Evolutionary conservation across 2,797 vertebrate species (phyloP).

Genomic region (Epinephelus awoara): DNA sequence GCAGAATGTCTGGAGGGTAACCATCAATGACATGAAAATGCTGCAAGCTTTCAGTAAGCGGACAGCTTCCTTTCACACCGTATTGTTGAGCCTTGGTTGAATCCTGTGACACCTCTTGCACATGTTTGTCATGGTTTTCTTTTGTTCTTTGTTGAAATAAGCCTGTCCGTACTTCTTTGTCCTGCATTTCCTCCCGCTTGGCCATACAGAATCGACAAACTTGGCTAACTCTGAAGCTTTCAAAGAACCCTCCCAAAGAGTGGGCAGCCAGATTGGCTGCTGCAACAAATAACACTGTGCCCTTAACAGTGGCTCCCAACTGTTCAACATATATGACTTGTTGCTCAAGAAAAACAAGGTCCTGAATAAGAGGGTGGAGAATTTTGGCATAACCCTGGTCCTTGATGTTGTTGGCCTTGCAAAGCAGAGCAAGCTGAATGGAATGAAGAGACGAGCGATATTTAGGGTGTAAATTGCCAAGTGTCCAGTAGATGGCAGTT

Average conservation of each 20-base stretch:
- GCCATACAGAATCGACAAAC: constrained; percentile 25
- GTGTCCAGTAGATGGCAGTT: constrained; percentile 16
- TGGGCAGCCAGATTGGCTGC: constrained; percentile 22
- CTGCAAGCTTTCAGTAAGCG: background rate
- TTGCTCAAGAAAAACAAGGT: background rate
- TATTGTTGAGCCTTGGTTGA: background rate
- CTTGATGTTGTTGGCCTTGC: constrained; percentile 10
- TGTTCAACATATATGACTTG: background rate
- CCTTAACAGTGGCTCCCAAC: background rate
- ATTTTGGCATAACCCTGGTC: constrained; percentile 25
- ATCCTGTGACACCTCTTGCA: constrained; percentile 1
- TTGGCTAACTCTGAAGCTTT: constrained; percentile 5
- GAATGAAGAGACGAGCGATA: constrained; percentile 31
- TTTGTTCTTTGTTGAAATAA: constrained; percentile 11
- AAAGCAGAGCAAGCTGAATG: constrained; percentile 41
- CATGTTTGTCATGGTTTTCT: constrained; percentile 1
- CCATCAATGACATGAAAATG: constrained; percentile 23
- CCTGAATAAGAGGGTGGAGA: constrained; percentile 8
- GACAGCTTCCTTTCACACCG: constrained; percentile 3
- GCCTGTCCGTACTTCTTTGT: constrained; percentile 17
- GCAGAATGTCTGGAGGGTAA: constrained; percentile 28
- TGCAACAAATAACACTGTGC: constrained; percentile 5
- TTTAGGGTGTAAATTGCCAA: constrained; percentile 17
- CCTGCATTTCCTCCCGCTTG: constrained; percentile 7
- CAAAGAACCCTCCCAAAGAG: constrained; percentile 27